Percentiles rank a stretch among this genome's conserved stretches.
Evolutionary conservation across 2,888 invertebrate species (phyloP).

Genomic region (Pristionchus entomophagus): DNA sequence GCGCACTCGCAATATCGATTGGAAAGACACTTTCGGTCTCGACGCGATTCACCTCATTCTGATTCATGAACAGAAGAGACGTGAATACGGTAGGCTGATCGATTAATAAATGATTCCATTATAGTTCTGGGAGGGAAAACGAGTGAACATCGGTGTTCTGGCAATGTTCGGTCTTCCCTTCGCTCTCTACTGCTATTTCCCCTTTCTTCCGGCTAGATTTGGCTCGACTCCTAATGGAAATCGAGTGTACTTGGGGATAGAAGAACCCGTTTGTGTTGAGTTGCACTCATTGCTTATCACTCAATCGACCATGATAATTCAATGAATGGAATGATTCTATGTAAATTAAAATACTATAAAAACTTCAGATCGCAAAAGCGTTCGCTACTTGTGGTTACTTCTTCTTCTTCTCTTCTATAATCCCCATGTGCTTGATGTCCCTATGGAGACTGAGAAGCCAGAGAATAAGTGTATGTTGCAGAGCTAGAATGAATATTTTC

Average conservation of each 20-base stretch:
- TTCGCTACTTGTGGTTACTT: conserved; percentile 3
- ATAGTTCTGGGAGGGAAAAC: not conserved
- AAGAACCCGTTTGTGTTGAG: not conserved
- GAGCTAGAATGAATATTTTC: too few relatives aligned
- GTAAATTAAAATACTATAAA: not conserved
- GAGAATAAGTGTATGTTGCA: not conserved
- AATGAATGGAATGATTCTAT: not conserved
- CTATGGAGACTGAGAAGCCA: not conserved
- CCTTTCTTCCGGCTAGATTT: not conserved
- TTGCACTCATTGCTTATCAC: not conserved
- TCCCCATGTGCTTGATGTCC: not conserved
- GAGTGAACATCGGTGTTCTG: not conserved
- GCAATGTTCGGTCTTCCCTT: not conserved
- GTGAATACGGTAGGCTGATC: not conserved
- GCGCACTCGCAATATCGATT: not conserved
- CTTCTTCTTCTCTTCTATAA: not conserved
- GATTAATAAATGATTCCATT: not conserved
- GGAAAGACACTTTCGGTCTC: not conserved
- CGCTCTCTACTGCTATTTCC: not conserved
- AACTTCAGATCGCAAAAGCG: not conserved
- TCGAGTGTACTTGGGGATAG: not conserved
- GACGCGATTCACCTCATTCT: not conserved
- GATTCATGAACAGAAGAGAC: not conserved
- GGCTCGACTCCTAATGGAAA: not conserved
- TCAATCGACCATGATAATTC: not conserved